Conservation (phyloP, 1,140 invertebrate species). For the Paraescarpia echinospica region DNA sequence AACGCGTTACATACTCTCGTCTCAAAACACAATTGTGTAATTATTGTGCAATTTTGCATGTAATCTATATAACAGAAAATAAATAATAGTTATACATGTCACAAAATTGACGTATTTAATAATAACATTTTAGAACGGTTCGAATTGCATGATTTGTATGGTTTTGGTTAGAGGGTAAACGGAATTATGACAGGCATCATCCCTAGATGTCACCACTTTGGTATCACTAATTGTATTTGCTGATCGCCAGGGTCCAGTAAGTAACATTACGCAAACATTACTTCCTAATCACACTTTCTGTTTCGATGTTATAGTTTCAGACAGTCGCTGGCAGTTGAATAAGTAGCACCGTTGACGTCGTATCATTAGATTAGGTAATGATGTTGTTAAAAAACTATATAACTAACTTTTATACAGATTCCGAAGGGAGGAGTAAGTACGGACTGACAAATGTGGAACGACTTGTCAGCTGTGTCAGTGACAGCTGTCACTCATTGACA, state of each 20-base stretch:
- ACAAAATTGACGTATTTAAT: not conserved
- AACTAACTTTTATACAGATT: no score
- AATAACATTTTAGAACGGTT: not conserved
- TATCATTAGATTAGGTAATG: not conserved
- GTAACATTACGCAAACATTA: not conserved
- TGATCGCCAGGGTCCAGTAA: not conserved
- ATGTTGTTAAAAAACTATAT: no score
- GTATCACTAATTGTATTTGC: not conserved
- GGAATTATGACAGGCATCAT: not conserved
- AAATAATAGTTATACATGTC: not conserved
- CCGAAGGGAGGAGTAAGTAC: no score
- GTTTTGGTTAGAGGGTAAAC: not conserved
- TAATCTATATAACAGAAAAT: not conserved
- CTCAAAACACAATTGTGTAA: not conserved
- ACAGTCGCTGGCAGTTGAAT: not conserved
- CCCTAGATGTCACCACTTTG: not conserved
- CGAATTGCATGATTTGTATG: not conserved
- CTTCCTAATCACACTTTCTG: not conserved
- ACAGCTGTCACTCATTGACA: no score
- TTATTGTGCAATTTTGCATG: not conserved
- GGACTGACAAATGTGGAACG: no score
- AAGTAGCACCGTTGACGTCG: not conserved
- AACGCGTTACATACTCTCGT: not conserved
- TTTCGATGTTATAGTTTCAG: not conserved
- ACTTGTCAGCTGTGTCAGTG: no score